Evolutionary conservation across 2,888 invertebrate species (phyloP), one percentile per base, ranked within the genome.

Genomic region (Pachydiplax longipennis): DNA sequence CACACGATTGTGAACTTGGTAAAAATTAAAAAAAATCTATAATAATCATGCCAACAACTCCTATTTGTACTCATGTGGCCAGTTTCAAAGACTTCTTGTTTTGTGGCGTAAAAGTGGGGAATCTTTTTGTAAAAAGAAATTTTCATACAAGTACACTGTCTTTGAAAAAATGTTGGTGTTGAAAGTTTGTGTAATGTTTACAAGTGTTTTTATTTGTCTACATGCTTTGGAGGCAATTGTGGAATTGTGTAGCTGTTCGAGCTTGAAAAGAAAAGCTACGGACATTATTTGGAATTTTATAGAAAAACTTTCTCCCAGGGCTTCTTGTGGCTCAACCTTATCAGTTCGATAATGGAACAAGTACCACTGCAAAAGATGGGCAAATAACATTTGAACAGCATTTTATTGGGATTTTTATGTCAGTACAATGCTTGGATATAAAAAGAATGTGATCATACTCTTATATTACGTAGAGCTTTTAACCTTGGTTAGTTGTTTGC

Each of bases 21-120:
- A 53, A 53, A 53, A 53, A 18, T 1, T 3, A 18, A 53, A 53
- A 53, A 53, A 53, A 6, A 53, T 53, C 53, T 53, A 53, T 53
- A 53, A 53, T 53, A 53, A 31, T 48, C 87, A 37, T 61, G n/a
- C 15, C 87, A 37, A 25, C 37, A 40, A 35, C 40, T 44, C 37
- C 25, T 83, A 12, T 61, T 61, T 61, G 61, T 87, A 87, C 61
- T 65, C 87, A 58, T 31, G 31, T 25, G 82, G 87, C 37, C 10
- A 13, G 58, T 37, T 87, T 61, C 37, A 37, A 87, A 87, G 87
- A 87, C 61, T 87, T 61, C 61, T 61, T 40, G 61, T 87, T 87
- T 87, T 87, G 22, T 58, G 37, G 65, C 35, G 37, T 87, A 61
- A n/a, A 87, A 87, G 87, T 87, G 87, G 65, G 13, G 2, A 87